These are phyloP conservation scores for Florisuga fusca DNA, from an alignment of 2,797 vertebrate species.

Conservation along the genomic window DNA sequence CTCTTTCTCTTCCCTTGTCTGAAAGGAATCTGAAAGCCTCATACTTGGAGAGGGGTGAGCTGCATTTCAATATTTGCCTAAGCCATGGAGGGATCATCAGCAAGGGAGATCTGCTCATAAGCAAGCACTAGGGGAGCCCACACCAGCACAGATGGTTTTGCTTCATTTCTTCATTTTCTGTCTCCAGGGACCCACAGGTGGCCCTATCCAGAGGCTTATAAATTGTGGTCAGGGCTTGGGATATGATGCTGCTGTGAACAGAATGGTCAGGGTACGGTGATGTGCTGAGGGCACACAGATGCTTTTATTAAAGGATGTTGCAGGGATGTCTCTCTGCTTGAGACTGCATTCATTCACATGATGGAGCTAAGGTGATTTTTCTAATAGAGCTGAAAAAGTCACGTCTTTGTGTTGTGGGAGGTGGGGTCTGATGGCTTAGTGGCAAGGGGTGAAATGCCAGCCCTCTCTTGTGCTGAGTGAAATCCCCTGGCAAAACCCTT, in stretches of 20 bases:
- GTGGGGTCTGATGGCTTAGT: background rate
- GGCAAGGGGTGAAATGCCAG: background rate
- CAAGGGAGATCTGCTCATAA: background rate
- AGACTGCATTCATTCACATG: background rate
- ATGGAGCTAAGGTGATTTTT: background rate
- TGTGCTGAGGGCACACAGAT: rapidly evolving
- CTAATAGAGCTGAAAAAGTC: background rate
- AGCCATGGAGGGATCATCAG: background rate
- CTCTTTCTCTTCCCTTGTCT: background rate
- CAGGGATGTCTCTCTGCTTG: background rate
- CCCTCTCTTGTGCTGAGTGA: background rate
- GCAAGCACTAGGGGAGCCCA: background rate
- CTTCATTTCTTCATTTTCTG: background rate
- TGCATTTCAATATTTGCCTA: background rate
- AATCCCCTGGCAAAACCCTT: background rate
- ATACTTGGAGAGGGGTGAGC: rapidly evolving
- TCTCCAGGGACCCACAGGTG: rapidly evolving
- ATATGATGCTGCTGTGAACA: background rate
- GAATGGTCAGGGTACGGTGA: rapidly evolving
- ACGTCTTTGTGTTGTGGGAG: background rate
- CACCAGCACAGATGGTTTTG: background rate
- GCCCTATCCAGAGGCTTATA: background rate
- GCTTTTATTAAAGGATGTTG: background rate
- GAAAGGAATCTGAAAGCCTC: rapidly evolving
- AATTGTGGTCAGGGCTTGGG: background rate